Conservation (phyloP, 1,140 invertebrate species). For the Mylabris phalerata region DNA sequence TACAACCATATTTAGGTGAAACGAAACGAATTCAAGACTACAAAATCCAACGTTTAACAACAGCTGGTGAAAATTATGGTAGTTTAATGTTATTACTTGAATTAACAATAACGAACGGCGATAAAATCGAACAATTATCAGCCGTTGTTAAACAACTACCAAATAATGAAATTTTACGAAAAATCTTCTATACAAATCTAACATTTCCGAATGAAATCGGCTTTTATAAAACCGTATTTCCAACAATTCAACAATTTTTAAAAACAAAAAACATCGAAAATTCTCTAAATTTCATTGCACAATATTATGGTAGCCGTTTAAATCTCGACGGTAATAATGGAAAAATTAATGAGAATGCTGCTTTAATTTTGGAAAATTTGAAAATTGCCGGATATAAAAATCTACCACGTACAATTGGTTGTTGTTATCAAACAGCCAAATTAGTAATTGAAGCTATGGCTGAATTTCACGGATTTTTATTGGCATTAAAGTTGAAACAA, state of each 20-base stretch:
- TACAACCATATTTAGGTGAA: not conserved
- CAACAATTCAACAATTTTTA: constrained; percentile 29
- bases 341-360: constrained; percentile 32
- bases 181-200: constrained; percentile 39
- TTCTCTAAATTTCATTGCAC: constrained; percentile 21
- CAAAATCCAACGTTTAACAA: constrained; percentile 38
- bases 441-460: not conserved
- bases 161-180: constrained; percentile 34
- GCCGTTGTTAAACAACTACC: constrained; percentile 46
- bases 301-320: constrained; percentile 30
- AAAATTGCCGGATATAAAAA: constrained; percentile 26
- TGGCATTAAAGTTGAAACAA: not conserved
- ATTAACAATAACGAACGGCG: constrained; percentile 36
- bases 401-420: not conserved
- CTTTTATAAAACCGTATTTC: constrained; percentile 28
- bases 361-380: constrained; percentile 43
- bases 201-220: constrained; percentile 43
- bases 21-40: not conserved
- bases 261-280: constrained; percentile 18
- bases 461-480: not conserved
- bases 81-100: constrained; percentile 44
- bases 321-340: constrained; percentile 23
- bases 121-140: constrained; percentile 23
- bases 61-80: constrained; percentile 54
- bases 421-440: not conserved